Conservation (phyloP, 2,113 vertebrate species). For the Drymodes brunneopygia region DNA sequence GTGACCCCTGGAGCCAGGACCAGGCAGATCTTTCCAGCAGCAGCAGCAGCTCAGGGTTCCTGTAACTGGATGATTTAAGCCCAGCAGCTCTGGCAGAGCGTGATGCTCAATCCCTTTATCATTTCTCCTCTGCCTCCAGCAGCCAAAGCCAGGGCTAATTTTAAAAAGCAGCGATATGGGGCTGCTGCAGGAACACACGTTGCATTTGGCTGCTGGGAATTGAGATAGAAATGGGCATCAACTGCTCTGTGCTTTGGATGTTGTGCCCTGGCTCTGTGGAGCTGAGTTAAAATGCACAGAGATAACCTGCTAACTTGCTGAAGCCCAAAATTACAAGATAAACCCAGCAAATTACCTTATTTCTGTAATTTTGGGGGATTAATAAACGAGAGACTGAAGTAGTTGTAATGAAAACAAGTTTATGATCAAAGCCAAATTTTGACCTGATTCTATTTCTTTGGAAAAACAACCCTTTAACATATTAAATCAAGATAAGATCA, state of each 20-base stretch:
- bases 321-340: background rate
- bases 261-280: rapidly evolving
- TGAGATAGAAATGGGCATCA: background rate
- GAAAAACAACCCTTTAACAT: background rate
- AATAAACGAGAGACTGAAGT: background rate
- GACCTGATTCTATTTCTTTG: background rate
- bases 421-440: rapidly evolving
- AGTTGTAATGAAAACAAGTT: background rate
- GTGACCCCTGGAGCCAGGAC: background rate
- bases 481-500: background rate
- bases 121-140: background rate
- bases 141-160: conserved; percentile 25
- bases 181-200: background rate
- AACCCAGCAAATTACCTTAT: background rate
- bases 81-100: background rate
- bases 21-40: background rate
- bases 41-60: background rate
- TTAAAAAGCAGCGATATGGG: conserved; percentile 38
- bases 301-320: too few relatives aligned
- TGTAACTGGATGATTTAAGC: background rate
- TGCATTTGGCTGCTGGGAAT: background rate
- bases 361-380: background rate
- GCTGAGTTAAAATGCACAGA: rapidly evolving
- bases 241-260: background rate
- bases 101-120: conserved; percentile 38